Evolutionary conservation across 2,113 vertebrate species (phyloP), one percentile per base, ranked within the genome.

Genomic region (Engraulis encrasicolus): DNA sequence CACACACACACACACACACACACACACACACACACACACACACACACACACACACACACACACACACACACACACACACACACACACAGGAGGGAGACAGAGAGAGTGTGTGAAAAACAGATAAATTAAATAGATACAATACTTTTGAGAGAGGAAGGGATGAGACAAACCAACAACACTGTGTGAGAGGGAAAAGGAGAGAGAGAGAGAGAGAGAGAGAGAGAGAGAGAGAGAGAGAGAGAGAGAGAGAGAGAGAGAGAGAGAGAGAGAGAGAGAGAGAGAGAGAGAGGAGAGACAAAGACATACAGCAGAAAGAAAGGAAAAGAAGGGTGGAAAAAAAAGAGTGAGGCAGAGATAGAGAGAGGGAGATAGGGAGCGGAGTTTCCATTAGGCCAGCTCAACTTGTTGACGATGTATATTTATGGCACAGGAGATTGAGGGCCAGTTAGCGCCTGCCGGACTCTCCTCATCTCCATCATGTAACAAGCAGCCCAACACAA

Each of bases 351-450:
- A 78, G 31, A 80, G 36, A 18, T 2, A 7, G 34, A 0, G 50
- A 54, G 78, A 52, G 50, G 3, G 6, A 52, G 50, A 52, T 0
- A 19, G 9, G 23, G 58, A 66, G n/a, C 20, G 31, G 66, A 74
- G 27, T 74, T 74, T 74, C 66, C 66, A 74, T 34, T 74, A 31
- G 66, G 66, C 27, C 66, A 34, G 27, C 66, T 74, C 66, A 74
- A 74, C 66, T 74, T 74, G 66, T 74, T 31, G 27, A 74, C 66
- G 31, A 74, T 74, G 66, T 74, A 74, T 74, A 74, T 74, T 74
- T 74, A 74, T 74, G 66, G 66, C 66, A 74, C 66, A 74, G 66
- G 66, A 74, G 66, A 74, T 74, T 74, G 66, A 74, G 66, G 31
- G 66, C 31, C 66, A 74, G 31, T 74, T 74, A 74, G 66, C 66